Conservation (phyloP, 1,140 invertebrate species). For the honey bee (Apis mellifera) region DNA sequence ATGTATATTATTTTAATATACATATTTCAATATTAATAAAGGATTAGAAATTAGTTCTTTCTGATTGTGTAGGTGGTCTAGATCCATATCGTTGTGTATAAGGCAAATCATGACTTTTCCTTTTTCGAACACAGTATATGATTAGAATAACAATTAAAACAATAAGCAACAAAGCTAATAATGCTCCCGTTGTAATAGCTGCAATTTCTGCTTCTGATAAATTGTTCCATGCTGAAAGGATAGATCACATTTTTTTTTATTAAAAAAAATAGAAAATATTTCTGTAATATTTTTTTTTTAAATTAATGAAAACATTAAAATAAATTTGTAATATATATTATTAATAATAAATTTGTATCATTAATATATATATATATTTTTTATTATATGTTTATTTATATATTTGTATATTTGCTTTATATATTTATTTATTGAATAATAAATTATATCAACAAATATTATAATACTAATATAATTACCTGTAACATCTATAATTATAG, state of each 20-base stretch:
- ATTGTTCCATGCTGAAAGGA: conserved; percentile 75
- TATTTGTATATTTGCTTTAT: background rate
- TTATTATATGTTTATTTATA: too few relatives aligned
- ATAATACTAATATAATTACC: conserved; percentile 73
- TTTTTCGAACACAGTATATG: conserved; percentile 72
- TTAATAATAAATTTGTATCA: background rate
- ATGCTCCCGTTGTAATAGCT: conserved; percentile 77
- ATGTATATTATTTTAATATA: background rate
- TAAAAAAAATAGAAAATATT: background rate
- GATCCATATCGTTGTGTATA: conserved; percentile 77
- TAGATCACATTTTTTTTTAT: background rate
- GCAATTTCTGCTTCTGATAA: conserved; percentile 77
- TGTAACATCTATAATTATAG: conserved; percentile 83
- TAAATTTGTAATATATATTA: background rate
- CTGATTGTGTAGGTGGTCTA: conserved; percentile 72
- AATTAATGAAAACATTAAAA: background rate
- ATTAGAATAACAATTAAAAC: conserved; percentile 73
- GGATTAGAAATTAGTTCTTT: conserved; percentile 71
- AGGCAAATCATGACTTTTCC: conserved; percentile 75
- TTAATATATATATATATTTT: too few relatives aligned
- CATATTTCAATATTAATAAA: background rate
- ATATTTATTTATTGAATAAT: background rate
- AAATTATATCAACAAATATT: background rate
- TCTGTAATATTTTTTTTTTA: background rate
- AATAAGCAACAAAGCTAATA: conserved; percentile 76